These are phyloP conservation scores for Cryptosula pallasiana DNA, from an alignment of 2,888 invertebrate genomes.

Conservation along the genomic window DNA sequence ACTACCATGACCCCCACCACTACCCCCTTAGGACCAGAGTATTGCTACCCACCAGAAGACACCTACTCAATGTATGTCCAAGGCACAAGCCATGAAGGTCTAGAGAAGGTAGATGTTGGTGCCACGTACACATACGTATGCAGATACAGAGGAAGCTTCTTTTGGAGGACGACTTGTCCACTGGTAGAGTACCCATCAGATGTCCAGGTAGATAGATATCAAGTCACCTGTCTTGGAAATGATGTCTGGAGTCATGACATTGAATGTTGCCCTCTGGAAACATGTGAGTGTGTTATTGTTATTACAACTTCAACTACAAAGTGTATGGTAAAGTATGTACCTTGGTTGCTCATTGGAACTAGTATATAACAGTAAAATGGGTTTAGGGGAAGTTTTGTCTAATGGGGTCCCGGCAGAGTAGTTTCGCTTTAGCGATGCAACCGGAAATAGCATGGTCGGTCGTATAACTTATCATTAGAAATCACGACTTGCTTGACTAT, in stretches of 20 bases:
- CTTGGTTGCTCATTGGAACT: too few species aligned
- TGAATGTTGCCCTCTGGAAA: background rate
- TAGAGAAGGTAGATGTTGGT: background rate
- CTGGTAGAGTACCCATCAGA: background rate
- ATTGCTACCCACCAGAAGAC: background rate
- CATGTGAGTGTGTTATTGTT: too few species aligned
- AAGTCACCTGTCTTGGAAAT: background rate
- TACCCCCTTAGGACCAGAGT: background rate
- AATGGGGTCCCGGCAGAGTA: too few species aligned
- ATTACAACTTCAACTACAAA: too few species aligned
- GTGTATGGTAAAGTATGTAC: too few species aligned
- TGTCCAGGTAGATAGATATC: background rate
- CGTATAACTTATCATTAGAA: too few species aligned
- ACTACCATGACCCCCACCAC: slow-evolving; percentile 6
- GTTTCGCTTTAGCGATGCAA: too few species aligned
- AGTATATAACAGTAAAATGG: too few species aligned
- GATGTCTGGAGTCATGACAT: background rate
- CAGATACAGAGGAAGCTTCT: background rate
- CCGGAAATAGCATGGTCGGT: too few species aligned
- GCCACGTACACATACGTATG: background rate
- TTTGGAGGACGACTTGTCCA: background rate
- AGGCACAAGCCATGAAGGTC: too few species aligned
- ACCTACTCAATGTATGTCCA: background rate
- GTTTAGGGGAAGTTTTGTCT: too few species aligned
- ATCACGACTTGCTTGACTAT: too few species aligned